A percentile compares a stretch with the other conserved stretches of the same genome.
Conservation (phyloP, 2,113 vertebrate genomes). For the Todiramphus saurophagus region DNA sequence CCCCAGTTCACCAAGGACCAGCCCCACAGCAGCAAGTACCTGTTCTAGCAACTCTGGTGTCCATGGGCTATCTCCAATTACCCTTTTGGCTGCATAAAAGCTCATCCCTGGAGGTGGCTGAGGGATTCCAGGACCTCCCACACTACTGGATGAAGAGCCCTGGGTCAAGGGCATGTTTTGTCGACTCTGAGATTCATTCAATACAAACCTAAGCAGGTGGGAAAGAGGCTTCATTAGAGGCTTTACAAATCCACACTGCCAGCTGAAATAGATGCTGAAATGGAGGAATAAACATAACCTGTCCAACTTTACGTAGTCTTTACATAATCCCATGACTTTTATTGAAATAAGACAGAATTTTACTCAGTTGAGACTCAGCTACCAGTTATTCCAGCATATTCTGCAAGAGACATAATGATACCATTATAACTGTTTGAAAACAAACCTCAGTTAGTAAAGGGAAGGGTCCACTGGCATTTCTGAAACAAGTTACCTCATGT, state of each 20-base stretch:
- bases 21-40: conserved; percentile 67
- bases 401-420: neutral
- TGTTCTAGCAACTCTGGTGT: conserved; percentile 94
- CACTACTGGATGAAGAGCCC: conserved; percentile 74
- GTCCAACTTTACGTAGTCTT: neutral
- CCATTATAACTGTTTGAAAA: neutral
- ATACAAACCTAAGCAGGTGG: conserved; percentile 83
- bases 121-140: conserved; percentile 83
- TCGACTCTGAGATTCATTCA: conserved; percentile 92
- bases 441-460: neutral
- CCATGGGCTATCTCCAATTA: conserved; percentile 95
- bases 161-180: conserved; percentile 83
- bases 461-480: neutral
- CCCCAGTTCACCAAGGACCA: neutral
- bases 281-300: neutral
- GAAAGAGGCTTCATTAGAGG: neutral
- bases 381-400: neutral
- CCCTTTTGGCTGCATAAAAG: conserved; percentile 92
- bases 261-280: neutral
- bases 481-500: neutral
- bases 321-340: neutral
- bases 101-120: conserved; percentile 97
- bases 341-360: neutral
- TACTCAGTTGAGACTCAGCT: neutral
- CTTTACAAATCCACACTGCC: neutral